Evolutionary conservation across 2,113 vertebrate genomes (phyloP), one percentile per base, ranked within the genome.

Genomic region (Pogona vitticeps): DNA sequence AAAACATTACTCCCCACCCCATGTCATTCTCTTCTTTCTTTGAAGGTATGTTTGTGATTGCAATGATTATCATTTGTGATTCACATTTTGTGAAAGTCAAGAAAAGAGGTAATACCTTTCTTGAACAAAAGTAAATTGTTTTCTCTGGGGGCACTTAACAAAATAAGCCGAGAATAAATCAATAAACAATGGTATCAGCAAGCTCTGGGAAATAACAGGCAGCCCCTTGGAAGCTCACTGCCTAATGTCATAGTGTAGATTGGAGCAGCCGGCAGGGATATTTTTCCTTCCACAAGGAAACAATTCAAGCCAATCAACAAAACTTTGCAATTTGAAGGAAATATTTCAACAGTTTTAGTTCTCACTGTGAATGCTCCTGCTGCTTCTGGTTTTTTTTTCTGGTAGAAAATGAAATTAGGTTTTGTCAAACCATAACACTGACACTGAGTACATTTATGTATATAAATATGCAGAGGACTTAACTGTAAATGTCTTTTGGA

Each of bases 101-200:
- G 28, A 28, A 46, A 84, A 38, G 38, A 46, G 58, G 72, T 63
- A 28, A 76, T 63, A 31, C 33, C 46, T 61, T 33, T 20, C 56
- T 75, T 73, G 80, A 82, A 56, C 23, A 61, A 56, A 76, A 76
- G 82, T 46, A 76, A 84, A 46, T 9, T 61, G 61, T 61, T 38
- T 84, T 76, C 36, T 73, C 58, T 46, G 18, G 15, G 38, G 36
- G 15, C 67, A 73, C 56, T 80, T 80, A 73, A 80, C 40, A 65
- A 58, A 81, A 63, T 73, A 86, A 80, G 36, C 33, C 31, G 80
- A 86, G 65, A 31, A 65, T 80, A 86, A 80, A 72, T 80, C 68
- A 63, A 86, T 86, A 75, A 81, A 75, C 78, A 73, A 52, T 65
- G 59, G 58, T 75, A 81, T 86, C 40, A 80, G 42, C 79, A 86